Evolutionary conservation across 2,797 vertebrate genomes (phyloP), one percentile per base, ranked within the genome.

Genomic region (Alfaro cultratus): DNA sequence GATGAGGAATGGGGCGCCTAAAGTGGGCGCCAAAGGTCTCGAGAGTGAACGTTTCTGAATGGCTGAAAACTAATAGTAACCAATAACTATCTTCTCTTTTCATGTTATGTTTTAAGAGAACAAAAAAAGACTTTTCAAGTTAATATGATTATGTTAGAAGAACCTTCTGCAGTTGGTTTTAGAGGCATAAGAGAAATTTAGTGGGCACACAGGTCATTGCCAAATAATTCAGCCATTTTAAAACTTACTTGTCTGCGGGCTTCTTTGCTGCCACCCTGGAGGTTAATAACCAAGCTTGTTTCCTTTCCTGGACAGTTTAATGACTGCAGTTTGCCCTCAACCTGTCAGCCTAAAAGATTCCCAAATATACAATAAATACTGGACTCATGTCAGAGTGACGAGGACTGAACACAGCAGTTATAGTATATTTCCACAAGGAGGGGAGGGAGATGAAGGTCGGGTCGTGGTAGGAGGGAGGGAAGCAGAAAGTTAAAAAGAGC

Each of bases 311-410:
- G 85, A 90, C 46, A 74, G 53, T 86, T 90, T 83, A 15, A 55
- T 85, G 85, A 73, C 85, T 88, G 81, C 70, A 86, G 88, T 92
- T 92, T 91, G 92, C 85, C 83, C 83, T 84, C 88, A 47, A 74
- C 76, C 83, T 85, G 82, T 82, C 86, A 87, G 84, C 75, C 78
- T 64, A 78, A 45, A 73, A 80, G 78, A 91, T 80, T 79, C 74
- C 85, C 77, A 86, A 83, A 91, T 78, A 82, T 76, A 83, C 85
- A 81, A 88, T 81, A 87, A 88, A 91, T 80, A 82, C 53, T 75
- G 76, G 80, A 85, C 80, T 86, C 70, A 12, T 82, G 88, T 88
- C 84, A 83, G 67, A 74, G 53, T 78, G 86, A 88, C n/a, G 83
- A 81, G 83, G 83, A 86, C 79, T 84, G 85, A 88, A 88, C 78